Percentiles rank a stretch among this genome's conserved stretches.
These are phyloP conservation scores for Aphidius ervi DNA, from an alignment of 1,140 invertebrate species.

Conservation along the genomic window DNA sequence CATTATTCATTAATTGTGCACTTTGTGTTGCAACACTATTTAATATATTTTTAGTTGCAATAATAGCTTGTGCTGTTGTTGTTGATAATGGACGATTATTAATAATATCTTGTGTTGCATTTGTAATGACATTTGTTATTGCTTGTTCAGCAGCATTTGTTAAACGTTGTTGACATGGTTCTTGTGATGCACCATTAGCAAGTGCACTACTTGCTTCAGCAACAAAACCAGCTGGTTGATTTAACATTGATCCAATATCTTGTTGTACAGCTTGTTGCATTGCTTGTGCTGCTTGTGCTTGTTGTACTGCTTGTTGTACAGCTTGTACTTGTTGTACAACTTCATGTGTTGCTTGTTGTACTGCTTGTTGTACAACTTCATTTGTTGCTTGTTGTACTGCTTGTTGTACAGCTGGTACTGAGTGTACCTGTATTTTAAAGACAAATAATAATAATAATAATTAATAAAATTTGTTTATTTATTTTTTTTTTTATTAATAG, in stretches of 20 bases:
- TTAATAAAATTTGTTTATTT: too few species aligned
- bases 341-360: conserved; percentile 48
- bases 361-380: conserved; percentile 59
- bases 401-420: conserved; percentile 39
- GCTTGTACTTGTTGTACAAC: conserved; percentile 49
- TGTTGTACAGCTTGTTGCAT: conserved; percentile 51
- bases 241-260: conserved; percentile 48
- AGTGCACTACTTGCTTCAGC: conserved; percentile 48
- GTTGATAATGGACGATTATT: conserved; percentile 48
- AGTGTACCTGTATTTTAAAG: conserved; percentile 25
- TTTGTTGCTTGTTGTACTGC: conserved; percentile 45
- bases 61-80: conserved; percentile 49
- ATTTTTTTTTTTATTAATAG: too few species aligned
- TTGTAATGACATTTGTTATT: conserved; percentile 48
- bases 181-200: conserved; percentile 46
- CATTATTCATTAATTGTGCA: conserved; percentile 48
- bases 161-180: conserved; percentile 46
- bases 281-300: conserved; percentile 50
- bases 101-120: conserved; percentile 50
- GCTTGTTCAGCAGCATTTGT: conserved; percentile 49
- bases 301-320: conserved; percentile 60
- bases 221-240: conserved; percentile 46
- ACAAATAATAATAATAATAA: too few species aligned
- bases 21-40: conserved; percentile 50
- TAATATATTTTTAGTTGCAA: conserved; percentile 50